phyloP scores from a whole-genome alignment of 2,888 invertebrate genomes.

The Philereme transversata region DNA sequence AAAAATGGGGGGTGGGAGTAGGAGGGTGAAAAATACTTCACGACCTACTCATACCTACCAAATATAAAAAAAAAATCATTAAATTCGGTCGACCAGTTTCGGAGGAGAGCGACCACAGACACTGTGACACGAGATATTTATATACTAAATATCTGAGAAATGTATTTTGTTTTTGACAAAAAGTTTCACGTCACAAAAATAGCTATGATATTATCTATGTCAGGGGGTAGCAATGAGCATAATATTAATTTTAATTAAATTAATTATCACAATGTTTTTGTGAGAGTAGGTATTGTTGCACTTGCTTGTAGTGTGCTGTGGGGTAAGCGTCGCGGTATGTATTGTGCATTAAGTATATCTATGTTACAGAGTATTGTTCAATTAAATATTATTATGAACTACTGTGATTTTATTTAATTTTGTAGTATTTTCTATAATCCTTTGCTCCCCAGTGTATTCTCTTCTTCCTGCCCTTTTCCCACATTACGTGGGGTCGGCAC shows the following conservation, averaged over 20 bases:
- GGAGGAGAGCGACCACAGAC: too few relatives aligned
- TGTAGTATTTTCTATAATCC: background rate
- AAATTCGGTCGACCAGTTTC: too few relatives aligned
- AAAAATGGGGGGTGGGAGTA: too few relatives aligned
- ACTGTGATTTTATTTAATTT: conserved; percentile 20
- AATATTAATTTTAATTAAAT: conserved; percentile 19
- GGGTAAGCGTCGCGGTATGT: conserved; percentile 44
- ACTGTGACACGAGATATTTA: background rate
- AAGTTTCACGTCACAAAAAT: conserved; percentile 2
- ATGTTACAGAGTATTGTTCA: conserved; percentile 78
- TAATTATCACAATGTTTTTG: conserved; percentile 15
- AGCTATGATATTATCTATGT: conserved; percentile 2
- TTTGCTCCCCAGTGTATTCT: too few relatives aligned
- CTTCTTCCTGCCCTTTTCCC: too few relatives aligned
- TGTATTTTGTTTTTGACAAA: conserved; percentile 12
- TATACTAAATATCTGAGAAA: conserved; percentile 13
- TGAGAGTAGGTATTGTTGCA: conserved; percentile 10
- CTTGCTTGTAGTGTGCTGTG: conserved; percentile 24
- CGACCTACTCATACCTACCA: too few relatives aligned
- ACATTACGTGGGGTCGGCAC: too few relatives aligned
- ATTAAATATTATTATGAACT: conserved; percentile 66
- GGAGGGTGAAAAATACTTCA: too few relatives aligned
- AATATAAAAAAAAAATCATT: too few relatives aligned
- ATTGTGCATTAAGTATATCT: conserved; percentile 36
- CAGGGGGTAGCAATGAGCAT: conserved; percentile 19